phyloP scores from a whole-genome alignment of 2,113 vertebrate genomes.

The Hiodon tergisus region DNA sequence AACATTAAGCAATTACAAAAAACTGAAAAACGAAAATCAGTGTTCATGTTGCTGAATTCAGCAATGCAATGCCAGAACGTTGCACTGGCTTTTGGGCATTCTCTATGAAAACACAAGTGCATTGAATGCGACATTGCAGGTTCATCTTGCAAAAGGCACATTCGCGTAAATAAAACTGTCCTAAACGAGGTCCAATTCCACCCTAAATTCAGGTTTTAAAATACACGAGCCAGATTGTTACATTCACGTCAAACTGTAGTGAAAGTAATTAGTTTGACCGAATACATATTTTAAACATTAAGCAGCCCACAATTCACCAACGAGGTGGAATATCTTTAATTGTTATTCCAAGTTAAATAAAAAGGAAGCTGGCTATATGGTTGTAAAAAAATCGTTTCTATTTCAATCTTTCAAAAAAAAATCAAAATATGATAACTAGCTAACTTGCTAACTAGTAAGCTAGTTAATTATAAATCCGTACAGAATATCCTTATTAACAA shows the following conservation, averaged over 20 bases:
- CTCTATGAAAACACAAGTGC: slow-evolving; percentile 25
- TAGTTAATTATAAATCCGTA: neutral
- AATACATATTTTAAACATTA: slow-evolving; percentile 12
- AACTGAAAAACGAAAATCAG: neutral
- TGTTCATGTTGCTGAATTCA: neutral
- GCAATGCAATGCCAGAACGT: slow-evolving; percentile 15
- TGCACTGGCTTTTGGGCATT: slow-evolving; percentile 23
- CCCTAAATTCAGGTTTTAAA: neutral
- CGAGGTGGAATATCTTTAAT: too few relatives aligned
- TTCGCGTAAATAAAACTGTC: slow-evolving; percentile 3
- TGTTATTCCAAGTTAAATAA: too few relatives aligned
- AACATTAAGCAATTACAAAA: neutral
- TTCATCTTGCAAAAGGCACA: slow-evolving; percentile 14
- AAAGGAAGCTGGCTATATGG: too few relatives aligned
- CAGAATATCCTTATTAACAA: neutral
- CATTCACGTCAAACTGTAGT: slow-evolving; percentile 1
- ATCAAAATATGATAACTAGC: neutral
- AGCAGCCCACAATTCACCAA: neutral
- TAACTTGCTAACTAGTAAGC: slow-evolving; percentile 6
- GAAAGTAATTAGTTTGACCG: slow-evolving; percentile 10
- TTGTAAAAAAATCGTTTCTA: neutral
- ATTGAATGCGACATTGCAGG: slow-evolving; percentile 37
- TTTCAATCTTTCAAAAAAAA: neutral
- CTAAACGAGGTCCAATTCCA: neutral
- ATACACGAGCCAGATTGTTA: neutral